Evolutionary conservation across 2,113 vertebrate species (phyloP).

Genomic region (Ptychochromis oligacanthus): DNA sequence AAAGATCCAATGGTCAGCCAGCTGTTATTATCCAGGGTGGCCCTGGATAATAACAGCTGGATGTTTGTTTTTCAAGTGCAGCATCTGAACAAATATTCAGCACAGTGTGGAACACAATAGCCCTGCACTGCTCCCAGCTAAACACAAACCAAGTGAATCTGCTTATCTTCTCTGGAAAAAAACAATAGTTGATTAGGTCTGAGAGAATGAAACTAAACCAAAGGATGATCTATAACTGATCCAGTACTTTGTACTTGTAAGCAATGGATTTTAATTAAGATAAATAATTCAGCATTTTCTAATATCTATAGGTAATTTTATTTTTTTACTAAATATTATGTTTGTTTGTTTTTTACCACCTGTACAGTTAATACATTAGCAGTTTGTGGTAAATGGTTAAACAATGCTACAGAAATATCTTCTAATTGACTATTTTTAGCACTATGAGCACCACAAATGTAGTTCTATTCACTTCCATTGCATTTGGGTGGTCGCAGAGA

Average conservation of each 20-base stretch:
- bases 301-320: background rate
- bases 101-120: background rate
- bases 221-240: background rate
- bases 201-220: background rate
- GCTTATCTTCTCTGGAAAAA: background rate
- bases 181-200: background rate
- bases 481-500: background rate
- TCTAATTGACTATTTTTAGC: background rate
- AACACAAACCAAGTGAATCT: background rate
- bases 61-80: background rate
- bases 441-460: no score
- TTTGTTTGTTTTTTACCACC: no score
- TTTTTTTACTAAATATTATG: background rate
- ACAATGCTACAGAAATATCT: no score
- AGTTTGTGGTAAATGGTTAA: no score
- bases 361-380: no score
- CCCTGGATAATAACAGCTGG: no score
- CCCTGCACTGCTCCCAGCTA: background rate
- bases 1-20: background rate
- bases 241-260: background rate
- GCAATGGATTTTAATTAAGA: background rate
- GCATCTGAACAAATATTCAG: background rate
- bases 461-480: background rate
- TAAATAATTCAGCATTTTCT: background rate
- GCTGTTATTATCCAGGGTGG: background rate